A percentile compares a stretch with the other conserved stretches of the same genome.
phyloP scores from a whole-genome alignment of 2,113 vertebrate genomes.

The Onychostruthus taczanowskii region DNA sequence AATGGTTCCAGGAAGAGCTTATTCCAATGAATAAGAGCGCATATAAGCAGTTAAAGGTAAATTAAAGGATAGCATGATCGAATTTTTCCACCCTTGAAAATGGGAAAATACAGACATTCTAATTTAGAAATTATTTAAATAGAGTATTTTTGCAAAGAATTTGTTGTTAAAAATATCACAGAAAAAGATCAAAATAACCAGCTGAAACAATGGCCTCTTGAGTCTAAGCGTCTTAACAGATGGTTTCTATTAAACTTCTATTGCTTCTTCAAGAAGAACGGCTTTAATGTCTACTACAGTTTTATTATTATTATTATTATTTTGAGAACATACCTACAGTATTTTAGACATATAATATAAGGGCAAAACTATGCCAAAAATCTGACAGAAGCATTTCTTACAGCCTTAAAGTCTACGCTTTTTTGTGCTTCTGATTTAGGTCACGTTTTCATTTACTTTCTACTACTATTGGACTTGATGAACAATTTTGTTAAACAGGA shows the following conservation, averaged over 20 bases:
- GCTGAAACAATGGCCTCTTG: conserved; percentile 20
- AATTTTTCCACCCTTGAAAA: not conserved
- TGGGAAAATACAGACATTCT: not conserved
- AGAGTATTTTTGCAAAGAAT: not conserved
- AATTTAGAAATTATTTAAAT: not conserved
- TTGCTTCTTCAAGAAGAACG: conserved; percentile 31
- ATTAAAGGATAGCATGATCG: not conserved
- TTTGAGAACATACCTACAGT: conserved; percentile 17
- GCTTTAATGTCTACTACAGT: conserved; percentile 21
- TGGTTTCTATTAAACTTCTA: conserved; percentile 39
- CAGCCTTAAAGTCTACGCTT: not conserved
- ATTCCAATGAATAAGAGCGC: not conserved
- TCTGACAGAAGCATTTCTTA: conserved; percentile 30
- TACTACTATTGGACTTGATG: conserved; percentile 62
- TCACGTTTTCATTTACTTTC: conserved; percentile 55
- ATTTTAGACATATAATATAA: conserved; percentile 39
- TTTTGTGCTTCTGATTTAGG: conserved; percentile 40
- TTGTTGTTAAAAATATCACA: not conserved
- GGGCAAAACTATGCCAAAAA: conserved; percentile 43
- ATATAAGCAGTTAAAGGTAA: not conserved
- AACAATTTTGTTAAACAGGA: conserved; percentile 3
- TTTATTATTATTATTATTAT: not conserved
- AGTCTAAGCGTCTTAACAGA: conserved; percentile 35
- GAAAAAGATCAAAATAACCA: conserved; percentile 25
- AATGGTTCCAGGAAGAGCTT: not conserved